Conservation (phyloP, 2,113 vertebrate genomes). For the Onychostoma macrolepis region DNA sequence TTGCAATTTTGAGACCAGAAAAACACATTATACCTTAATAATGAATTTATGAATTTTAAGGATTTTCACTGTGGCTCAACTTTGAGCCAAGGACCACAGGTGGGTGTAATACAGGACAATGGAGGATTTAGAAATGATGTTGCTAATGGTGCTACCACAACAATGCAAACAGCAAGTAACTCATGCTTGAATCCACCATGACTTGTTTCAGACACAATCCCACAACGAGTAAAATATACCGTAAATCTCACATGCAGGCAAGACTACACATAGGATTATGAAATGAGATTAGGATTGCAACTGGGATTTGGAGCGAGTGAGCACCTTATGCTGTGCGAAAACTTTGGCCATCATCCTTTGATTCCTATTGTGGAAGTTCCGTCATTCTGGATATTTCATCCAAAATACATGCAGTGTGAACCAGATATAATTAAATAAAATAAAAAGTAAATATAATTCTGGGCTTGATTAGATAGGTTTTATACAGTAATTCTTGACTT, state of each 20-base stretch:
- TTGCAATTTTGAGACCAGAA: too few species aligned
- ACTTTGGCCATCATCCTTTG: background rate
- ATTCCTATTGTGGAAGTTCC: background rate
- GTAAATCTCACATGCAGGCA: background rate
- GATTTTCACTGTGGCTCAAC: too few species aligned
- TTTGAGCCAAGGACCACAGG: too few species aligned
- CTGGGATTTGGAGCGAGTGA: background rate
- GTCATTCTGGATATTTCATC: background rate
- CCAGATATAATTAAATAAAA: background rate
- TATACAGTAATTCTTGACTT: background rate
- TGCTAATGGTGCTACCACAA: too few species aligned
- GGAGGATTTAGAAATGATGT: too few species aligned
- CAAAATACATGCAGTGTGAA: background rate
- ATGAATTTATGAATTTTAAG: too few species aligned
- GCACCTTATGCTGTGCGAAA: background rate
- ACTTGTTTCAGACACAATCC: background rate
- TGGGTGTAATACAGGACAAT: too few species aligned
- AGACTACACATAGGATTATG: slow-evolving; percentile 17
- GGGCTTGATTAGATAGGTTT: background rate
- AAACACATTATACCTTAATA: too few species aligned
- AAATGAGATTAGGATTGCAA: slow-evolving; percentile 15
- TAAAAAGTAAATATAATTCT: background rate
- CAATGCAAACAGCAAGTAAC: background rate
- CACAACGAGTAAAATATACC: background rate
- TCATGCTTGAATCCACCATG: background rate